phyloP scores from a whole-genome alignment of 2,888 invertebrate species.

The Sisyra terminalis region DNA sequence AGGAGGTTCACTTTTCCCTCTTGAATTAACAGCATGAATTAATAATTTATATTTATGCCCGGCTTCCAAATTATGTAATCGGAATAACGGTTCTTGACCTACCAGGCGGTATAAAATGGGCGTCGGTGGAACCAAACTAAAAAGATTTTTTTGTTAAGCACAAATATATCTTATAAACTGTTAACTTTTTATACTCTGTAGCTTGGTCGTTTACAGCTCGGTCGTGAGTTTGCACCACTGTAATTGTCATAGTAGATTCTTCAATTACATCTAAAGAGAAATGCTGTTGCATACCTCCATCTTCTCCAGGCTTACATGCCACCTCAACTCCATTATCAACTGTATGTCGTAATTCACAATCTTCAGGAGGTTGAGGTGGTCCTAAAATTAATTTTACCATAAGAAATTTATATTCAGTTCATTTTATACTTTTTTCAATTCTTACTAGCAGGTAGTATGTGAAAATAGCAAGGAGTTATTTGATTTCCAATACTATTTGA shows the following conservation, averaged over 20 bases:
- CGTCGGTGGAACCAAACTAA: not conserved
- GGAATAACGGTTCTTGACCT: slow-evolving; percentile 50
- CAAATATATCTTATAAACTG: not conserved
- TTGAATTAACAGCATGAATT: slow-evolving; percentile 68
- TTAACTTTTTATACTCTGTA: slow-evolving; percentile 10
- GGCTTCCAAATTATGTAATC: slow-evolving; percentile 55
- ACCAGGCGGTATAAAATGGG: slow-evolving; percentile 29
- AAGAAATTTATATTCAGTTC: slow-evolving; percentile 3
- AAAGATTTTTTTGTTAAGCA: not conserved
- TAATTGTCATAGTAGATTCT: slow-evolving; percentile 33
- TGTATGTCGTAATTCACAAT: slow-evolving; percentile 55
- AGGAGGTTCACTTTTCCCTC: slow-evolving; percentile 58
- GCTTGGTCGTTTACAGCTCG: slow-evolving; percentile 24
- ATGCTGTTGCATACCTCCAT: slow-evolving; percentile 67
- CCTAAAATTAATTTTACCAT: slow-evolving; percentile 31
- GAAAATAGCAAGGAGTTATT: slow-evolving; percentile 62
- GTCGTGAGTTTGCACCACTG: slow-evolving; percentile 18
- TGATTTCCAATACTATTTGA: slow-evolving; percentile 71
- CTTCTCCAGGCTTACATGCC: slow-evolving; percentile 60
- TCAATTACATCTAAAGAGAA: slow-evolving; percentile 66
- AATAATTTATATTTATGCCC: slow-evolving; percentile 62
- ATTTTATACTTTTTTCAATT: slow-evolving; percentile 16
- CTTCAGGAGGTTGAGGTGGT: slow-evolving; percentile 57
- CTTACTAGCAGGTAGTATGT: slow-evolving; percentile 67
- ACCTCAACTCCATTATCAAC: slow-evolving; percentile 42